phyloP scores from a whole-genome alignment of 2,888 invertebrate species.

The Tachina lurida region DNA sequence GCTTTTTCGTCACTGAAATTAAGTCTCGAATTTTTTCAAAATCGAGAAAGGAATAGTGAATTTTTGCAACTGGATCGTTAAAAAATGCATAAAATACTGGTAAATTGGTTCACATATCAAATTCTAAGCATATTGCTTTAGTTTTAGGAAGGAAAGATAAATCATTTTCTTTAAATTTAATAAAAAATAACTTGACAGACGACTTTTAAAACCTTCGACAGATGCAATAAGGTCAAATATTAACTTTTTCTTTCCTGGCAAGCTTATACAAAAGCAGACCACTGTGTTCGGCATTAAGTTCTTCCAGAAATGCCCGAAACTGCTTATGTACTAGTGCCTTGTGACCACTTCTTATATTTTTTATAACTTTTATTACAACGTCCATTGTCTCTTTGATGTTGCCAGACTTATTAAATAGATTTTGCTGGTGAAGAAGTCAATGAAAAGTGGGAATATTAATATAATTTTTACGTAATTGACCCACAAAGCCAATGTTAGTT shows the following conservation, averaged over 20 bases:
- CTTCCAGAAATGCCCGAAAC: too few relatives aligned
- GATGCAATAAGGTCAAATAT: constrained; percentile 5
- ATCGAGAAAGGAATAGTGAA: not conserved
- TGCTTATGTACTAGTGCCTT: too few relatives aligned
- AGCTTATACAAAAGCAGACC: not conserved
- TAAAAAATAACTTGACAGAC: constrained; percentile 14
- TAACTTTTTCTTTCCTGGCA: not conserved
- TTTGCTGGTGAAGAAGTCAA: too few relatives aligned
- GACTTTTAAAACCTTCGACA: not conserved
- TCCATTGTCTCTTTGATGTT: too few relatives aligned
- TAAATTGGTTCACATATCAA: constrained; percentile 12
- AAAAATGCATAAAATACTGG: constrained; percentile 5
- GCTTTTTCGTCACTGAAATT: constrained; percentile 2
- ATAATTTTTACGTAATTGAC: too few relatives aligned
- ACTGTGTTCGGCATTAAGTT: too few relatives aligned
- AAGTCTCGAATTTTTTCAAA: constrained; percentile 2
- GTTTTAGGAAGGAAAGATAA: not conserved
- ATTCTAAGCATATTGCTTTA: not conserved
- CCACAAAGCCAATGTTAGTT: too few relatives aligned
- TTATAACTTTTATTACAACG: too few relatives aligned
- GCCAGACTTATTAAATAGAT: too few relatives aligned
- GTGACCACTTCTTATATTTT: too few relatives aligned
- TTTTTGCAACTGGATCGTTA: constrained; percentile 8
- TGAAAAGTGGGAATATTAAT: too few relatives aligned
- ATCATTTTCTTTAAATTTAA: not conserved